Evolutionary conservation across 2,888 invertebrate genomes (phyloP).

Genomic region (Prionchulus punctatus): DNA sequence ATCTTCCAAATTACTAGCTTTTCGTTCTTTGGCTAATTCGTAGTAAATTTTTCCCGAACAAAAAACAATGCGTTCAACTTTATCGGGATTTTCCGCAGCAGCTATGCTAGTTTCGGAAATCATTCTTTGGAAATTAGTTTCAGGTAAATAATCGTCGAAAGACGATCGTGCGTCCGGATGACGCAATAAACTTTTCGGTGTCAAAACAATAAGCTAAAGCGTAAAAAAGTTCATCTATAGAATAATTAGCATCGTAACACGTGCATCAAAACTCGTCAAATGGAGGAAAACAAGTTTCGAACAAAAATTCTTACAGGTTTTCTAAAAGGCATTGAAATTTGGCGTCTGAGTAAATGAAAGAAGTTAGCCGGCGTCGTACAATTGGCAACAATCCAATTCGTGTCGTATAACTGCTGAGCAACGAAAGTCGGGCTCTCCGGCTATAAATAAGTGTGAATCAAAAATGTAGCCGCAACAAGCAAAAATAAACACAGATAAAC

Average conservation of each 20-base stretch:
- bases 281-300: background rate
- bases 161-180: slow-evolving; percentile 86
- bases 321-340: slow-evolving; percentile 88
- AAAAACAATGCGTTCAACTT: slow-evolving; percentile 68
- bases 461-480: background rate
- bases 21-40: slow-evolving; percentile 63
- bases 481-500: background rate
- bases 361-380: slow-evolving; percentile 88
- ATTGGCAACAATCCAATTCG: slow-evolving; percentile 66
- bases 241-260: slow-evolving; percentile 6
- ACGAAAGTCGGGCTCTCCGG: slow-evolving; percentile 22
- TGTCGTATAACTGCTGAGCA: slow-evolving; percentile 86
- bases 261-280: background rate
- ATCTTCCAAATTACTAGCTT: slow-evolving; percentile 51
- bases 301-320: slow-evolving; percentile 51
- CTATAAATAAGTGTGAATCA: slow-evolving; percentile 1
- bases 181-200: slow-evolving; percentile 87
- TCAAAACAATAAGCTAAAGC: slow-evolving; percentile 64
- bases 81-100: slow-evolving; percentile 46
- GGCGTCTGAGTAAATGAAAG: slow-evolving; percentile 87
- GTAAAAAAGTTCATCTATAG: background rate
- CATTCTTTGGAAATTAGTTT: slow-evolving; percentile 43
- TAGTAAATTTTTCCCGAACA: slow-evolving; percentile 76
- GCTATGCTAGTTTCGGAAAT: slow-evolving; percentile 72
- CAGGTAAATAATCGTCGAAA: slow-evolving; percentile 53